Base-by-base conservation (phyloP, 2,888 invertebrate genomes). In the Tinea pellionella region DNA sequence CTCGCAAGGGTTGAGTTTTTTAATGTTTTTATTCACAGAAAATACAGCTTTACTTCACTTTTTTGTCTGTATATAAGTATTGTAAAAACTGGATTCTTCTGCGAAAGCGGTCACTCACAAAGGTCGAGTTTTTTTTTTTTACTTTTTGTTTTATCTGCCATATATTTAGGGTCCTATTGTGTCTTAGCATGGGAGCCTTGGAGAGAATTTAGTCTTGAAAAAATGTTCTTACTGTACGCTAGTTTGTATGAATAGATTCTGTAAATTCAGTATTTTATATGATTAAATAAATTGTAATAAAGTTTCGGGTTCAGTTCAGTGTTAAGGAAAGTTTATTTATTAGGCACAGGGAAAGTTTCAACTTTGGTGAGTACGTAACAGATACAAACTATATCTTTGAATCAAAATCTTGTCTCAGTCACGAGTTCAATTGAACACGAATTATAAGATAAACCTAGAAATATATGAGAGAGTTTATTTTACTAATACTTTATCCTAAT, bases 131-230 rank as follows among this genome's bases (percentile, higher is more conserved):
- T 42, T 43, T 78, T 80, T 78, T 76, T 70, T 41, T 67, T 60
- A 65, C 70, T 81, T 81, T 59, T 78, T 82, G 73, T 84, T 84
- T 83, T 78, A 81, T 80, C 74, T 69, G 72, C 79, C 70, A 77
- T 84, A 87, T 86, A 82, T 86, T 86, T 80, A 80, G 74, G 72
- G 68, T 70, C 74, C 81, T 76, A 85, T 86, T 87, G 84, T 85
- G 78, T 83, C 74, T 74, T 76, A 74, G 69, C 65, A 65, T 18
- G 59, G 69, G 71, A 64, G 69, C 73, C 78, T 75, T 78, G 74
- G 70, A 65, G 68, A 71, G 74, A 76, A 74, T 79, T 86, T 83
- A 87, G 86, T 87, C 80, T 76, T 63, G 77, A 81, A 85, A 85
- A 85, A 81, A 81, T 79, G 84, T 64, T 78, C 77, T 78, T 70